Evolutionary conservation across 1,140 invertebrate species (phyloP), one percentile per base, ranked within the genome.

Genomic region (Uloborus diversus): DNA sequence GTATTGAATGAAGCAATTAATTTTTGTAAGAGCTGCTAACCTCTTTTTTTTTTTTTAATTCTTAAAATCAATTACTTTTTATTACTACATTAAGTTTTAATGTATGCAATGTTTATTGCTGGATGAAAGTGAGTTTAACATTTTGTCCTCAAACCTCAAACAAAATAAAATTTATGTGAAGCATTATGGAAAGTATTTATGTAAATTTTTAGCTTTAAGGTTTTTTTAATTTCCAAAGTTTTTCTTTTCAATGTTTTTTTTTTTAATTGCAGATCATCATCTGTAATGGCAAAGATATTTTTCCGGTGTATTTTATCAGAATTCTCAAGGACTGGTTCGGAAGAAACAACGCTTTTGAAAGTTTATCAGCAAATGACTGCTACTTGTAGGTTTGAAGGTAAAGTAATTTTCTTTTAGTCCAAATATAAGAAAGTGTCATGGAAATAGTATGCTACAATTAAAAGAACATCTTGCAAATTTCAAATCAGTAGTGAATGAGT

Each of bases 301-400:
- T 86, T 99, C 25, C 90, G 92, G 84, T 92, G 94, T 1, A 90
- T 96, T 0, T 90, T 92, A 14, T 90, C 92, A 3, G 95, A 97
- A 86, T 90, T 92, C 79, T 89, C 89, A 62, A 88, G 93, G 42
- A 93, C 92, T 3, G 94, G 94, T 1, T 86, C 95, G 3, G 94
- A 97, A 85, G 94, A 96, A 88, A 91, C 91, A 1, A 89, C 86
- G n/a, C 93, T 95, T 82, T 85, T 87, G 23, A 90, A 91, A 82
- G 89, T 95, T 13, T 93, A 91, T 78, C 86, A 84, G 17, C 92
- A 93, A 83, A 87, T 94, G 28, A 86, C 89, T 35, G 86, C 90
- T 1, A 85, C 94, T 3, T 93, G 92, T 82, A 87, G 90, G 20
- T 89, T 94, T 80, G 91, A 94, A 87, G 93, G 93, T 91, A 81